A percentile compares a stretch with the other conserved stretches of the same genome.
Conservation (phyloP, 2,888 invertebrate species). For the Noctuana brunneofusca region DNA sequence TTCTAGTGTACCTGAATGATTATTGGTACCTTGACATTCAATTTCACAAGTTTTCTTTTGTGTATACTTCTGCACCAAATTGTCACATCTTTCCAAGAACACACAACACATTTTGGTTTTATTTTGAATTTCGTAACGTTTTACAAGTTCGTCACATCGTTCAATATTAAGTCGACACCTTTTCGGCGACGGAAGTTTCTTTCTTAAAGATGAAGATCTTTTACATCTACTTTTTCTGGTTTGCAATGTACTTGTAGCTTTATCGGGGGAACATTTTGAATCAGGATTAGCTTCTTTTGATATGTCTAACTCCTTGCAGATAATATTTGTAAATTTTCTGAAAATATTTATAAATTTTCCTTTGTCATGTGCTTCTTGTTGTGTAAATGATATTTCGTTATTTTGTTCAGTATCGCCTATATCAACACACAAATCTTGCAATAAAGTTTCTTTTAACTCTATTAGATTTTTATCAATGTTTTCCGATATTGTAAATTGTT, state of each 20-base stretch:
- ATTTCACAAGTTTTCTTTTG: neutral
- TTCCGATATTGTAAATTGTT: constrained; percentile 2
- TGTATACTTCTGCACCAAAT: neutral
- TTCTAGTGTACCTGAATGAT: neutral
- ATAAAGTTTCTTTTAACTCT: constrained; percentile 49
- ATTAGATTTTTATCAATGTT: constrained; percentile 44
- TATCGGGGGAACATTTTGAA: neutral
- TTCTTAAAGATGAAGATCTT: neutral
- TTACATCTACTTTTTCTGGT: neutral
- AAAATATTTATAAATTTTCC: neutral
- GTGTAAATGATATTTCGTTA: neutral
- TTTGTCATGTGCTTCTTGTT: neutral
- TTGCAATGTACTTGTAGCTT: neutral
- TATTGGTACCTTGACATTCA: neutral
- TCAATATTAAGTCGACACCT: constrained; percentile 51
- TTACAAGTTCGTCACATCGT: constrained; percentile 56
- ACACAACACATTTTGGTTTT: constrained; percentile 50
- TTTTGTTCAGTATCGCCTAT: constrained; percentile 14
- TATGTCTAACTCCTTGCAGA: neutral
- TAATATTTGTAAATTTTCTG: neutral
- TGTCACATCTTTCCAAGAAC: constrained; percentile 56
- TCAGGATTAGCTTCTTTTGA: neutral
- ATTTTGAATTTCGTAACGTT: constrained; percentile 47
- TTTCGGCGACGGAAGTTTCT: constrained; percentile 20
- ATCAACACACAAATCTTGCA: constrained; percentile 51